A percentile compares a stretch with the other conserved stretches of the same genome.
These are phyloP conservation scores for Uropsilus gracilis DNA, from an alignment of 2,113 vertebrate genomes.

Conservation along the genomic window DNA sequence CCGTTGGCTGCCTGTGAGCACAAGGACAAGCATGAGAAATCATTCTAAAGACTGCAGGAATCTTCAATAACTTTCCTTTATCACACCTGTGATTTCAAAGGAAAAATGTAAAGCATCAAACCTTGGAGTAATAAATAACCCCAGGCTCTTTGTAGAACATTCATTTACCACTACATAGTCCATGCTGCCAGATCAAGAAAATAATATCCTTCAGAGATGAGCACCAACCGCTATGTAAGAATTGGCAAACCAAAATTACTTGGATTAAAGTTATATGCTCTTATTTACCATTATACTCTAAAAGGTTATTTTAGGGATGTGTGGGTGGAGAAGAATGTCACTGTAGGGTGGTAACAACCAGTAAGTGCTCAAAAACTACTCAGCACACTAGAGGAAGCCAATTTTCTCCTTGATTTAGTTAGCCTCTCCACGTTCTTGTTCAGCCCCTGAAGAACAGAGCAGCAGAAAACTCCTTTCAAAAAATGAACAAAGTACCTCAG, in stretches of 20 bases:
- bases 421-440: constrained; percentile 73
- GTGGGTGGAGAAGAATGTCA: constrained; percentile 40
- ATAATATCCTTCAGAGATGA: background rate
- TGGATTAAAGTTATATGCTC: constrained; percentile 26
- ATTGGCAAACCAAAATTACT: constrained; percentile 31
- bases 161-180: constrained; percentile 21
- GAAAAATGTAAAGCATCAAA: constrained; percentile 48
- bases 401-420: constrained; percentile 52
- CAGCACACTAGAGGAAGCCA: constrained; percentile 25
- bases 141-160: constrained; percentile 46
- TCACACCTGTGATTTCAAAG: constrained; percentile 30
- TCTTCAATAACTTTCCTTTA: constrained; percentile 48
- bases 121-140: constrained; percentile 29
- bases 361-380: constrained; percentile 48
- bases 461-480: constrained; percentile 71
- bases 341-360: constrained; percentile 9
- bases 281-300: constrained; percentile 42
- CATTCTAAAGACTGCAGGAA: constrained; percentile 33
- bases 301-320: constrained; percentile 40
- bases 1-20: constrained; percentile 50
- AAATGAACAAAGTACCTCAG: constrained; percentile 67
- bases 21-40: constrained; percentile 30
- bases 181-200: constrained; percentile 16
- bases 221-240: background rate
- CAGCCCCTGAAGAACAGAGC: constrained; percentile 63